Conservation (phyloP, 1,140 invertebrate genomes). For the Drosophila trapezifrons region DNA sequence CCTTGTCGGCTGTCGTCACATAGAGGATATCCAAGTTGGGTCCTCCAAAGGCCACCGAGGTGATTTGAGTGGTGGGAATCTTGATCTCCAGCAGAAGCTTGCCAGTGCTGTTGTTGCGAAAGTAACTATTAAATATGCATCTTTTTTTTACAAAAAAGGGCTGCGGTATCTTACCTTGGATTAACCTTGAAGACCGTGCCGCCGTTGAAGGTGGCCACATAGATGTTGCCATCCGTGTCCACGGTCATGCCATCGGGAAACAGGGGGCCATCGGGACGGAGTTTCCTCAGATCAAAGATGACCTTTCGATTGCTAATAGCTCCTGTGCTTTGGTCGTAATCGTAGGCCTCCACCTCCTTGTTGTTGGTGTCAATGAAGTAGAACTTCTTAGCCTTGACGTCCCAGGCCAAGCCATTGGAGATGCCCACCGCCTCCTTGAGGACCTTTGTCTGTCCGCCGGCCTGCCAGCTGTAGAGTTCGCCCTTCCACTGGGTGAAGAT, state of each 20-base stretch:
- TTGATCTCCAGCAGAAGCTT: slow-evolving; percentile 74
- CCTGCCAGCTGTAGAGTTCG: slow-evolving; percentile 85
- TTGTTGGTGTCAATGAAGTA: slow-evolving; percentile 91
- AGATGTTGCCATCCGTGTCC: slow-evolving; percentile 89
- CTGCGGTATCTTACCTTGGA: slow-evolving; percentile 56
- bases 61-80: slow-evolving; percentile 89
- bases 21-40: slow-evolving; percentile 89
- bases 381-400: slow-evolving; percentile 87
- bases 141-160: background rate
- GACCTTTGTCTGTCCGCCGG: slow-evolving; percentile 87
- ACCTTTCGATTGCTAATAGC: slow-evolving; percentile 86
- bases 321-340: slow-evolving; percentile 89
- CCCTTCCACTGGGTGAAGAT: slow-evolving; percentile 85
- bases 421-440: slow-evolving; percentile 86
- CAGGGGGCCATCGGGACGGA: slow-evolving; percentile 84
- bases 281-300: slow-evolving; percentile 85
- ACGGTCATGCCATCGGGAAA: slow-evolving; percentile 91
- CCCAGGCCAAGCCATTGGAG: slow-evolving; percentile 94
- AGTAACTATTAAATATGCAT: background rate
- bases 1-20: slow-evolving; percentile 89
- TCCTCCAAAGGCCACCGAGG: slow-evolving; percentile 92
- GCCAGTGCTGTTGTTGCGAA: slow-evolving; percentile 51
- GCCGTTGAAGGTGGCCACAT: slow-evolving; percentile 89
- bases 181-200: slow-evolving; percentile 81
- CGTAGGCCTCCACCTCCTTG: slow-evolving; percentile 88